Evolutionary conservation across 2,113 vertebrate species (phyloP).

Genomic region (Sinosuthora webbiana): DNA sequence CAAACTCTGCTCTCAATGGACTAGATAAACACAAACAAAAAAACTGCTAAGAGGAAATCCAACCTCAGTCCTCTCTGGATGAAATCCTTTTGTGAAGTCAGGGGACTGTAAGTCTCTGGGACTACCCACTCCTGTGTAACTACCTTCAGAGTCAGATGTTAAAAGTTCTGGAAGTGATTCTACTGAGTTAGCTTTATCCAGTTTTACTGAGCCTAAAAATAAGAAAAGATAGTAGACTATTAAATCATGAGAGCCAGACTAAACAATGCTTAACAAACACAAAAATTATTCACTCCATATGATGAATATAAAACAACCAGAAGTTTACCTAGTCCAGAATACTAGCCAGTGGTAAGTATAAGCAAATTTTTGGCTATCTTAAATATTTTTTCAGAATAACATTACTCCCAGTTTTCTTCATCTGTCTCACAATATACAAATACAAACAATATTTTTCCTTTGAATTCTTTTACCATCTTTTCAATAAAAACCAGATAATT

Average conservation of each 20-base stretch:
- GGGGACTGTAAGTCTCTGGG: slow-evolving; percentile 91
- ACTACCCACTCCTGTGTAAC: slow-evolving; percentile 85
- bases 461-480: not conserved
- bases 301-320: not conserved
- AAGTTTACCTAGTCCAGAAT: not conserved
- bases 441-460: not conserved
- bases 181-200: slow-evolving; percentile 83
- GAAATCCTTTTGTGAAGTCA: slow-evolving; percentile 75
- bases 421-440: not conserved
- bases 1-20: not conserved
- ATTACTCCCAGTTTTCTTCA: not conserved
- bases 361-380: not conserved
- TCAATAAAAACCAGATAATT: not conserved
- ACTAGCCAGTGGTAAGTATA: not conserved
- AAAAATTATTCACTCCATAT: not conserved
- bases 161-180: slow-evolving; percentile 92
- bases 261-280: not conserved
- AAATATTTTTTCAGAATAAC: not conserved
- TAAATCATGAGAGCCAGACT: not conserved
- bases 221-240: not conserved
- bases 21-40: not conserved
- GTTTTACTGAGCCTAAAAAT: slow-evolving; percentile 76
- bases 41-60: not conserved
- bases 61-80: slow-evolving; percentile 81
- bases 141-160: slow-evolving; percentile 95